Percentiles rank a stretch among this genome's conserved stretches.
phyloP scores from a whole-genome alignment of 2,797 vertebrate genomes.

The Alfaro cultratus region DNA sequence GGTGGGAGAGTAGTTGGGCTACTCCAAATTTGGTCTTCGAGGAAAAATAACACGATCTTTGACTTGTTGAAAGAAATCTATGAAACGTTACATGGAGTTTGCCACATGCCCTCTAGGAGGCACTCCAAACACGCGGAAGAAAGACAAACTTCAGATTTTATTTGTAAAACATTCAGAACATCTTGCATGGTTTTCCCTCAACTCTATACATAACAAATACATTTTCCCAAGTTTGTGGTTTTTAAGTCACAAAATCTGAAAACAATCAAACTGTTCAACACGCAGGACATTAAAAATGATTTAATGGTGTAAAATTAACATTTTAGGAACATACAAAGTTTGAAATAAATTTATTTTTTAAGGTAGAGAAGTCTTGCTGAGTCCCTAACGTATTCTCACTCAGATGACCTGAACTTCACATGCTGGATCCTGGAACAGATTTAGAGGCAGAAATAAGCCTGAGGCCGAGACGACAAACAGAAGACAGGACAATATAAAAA shows the following conservation, averaged over 20 bases:
- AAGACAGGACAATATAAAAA: slow-evolving; percentile 33
- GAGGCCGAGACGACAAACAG: slow-evolving; percentile 26
- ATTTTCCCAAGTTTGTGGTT: neutral
- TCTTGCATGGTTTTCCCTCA: too few species aligned
- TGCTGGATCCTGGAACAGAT: slow-evolving; percentile 43
- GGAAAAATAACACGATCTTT: neutral
- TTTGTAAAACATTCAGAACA: neutral
- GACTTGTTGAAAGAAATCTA: neutral
- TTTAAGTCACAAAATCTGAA: neutral
- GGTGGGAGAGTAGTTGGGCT: neutral
- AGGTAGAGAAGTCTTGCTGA: neutral
- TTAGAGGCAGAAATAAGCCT: slow-evolving; percentile 31
- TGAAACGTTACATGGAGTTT: neutral
- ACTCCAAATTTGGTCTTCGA: neutral
- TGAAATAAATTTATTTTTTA: slow-evolving; percentile 5
- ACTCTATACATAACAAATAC: neutral
- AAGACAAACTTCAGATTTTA: neutral
- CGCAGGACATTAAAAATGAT: neutral
- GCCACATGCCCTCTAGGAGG: neutral
- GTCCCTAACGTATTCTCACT: neutral
- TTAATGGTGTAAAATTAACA: neutral
- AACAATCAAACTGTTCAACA: neutral
- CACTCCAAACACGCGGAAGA: neutral
- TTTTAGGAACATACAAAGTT: neutral
- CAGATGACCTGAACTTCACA: slow-evolving; percentile 26